Evolutionary conservation across 1,140 invertebrate species (phyloP).

Genomic region (Zeugodacus cucurbitae): DNA sequence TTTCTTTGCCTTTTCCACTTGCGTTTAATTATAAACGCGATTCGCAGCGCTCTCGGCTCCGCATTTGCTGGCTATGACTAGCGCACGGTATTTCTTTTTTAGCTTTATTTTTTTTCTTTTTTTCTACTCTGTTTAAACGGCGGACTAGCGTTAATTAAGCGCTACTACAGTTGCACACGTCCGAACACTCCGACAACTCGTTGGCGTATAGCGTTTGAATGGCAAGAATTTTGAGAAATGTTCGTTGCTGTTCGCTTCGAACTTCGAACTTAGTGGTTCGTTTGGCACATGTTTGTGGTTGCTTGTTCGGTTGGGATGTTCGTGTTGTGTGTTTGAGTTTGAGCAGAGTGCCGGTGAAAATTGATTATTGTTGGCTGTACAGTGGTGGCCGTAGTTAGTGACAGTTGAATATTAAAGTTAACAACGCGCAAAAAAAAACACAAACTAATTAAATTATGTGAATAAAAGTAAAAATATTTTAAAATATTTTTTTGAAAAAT

Average conservation of each 20-base stretch:
- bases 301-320: not conserved
- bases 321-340: not conserved
- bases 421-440: too few species aligned
- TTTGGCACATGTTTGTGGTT: not conserved
- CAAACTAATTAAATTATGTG: too few species aligned
- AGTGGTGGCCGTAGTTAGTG: not conserved
- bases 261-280: not conserved
- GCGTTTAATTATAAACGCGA: too few species aligned
- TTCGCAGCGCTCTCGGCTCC: too few species aligned
- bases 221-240: not conserved
- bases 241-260: not conserved
- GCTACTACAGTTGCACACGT: too few species aligned
- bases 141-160: not conserved
- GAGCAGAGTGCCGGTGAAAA: not conserved
- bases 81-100: not conserved
- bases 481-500: too few species aligned
- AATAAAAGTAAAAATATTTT: too few species aligned
- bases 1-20: too few species aligned
- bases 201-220: not conserved
- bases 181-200: conserved; percentile 8
- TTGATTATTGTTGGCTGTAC: not conserved
- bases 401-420: too few species aligned
- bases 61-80: too few species aligned
- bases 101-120: not conserved
- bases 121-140: not conserved